These are phyloP conservation scores for Xerus rutilus DNA, from an alignment of 2,797 vertebrate species.

Conservation along the genomic window DNA sequence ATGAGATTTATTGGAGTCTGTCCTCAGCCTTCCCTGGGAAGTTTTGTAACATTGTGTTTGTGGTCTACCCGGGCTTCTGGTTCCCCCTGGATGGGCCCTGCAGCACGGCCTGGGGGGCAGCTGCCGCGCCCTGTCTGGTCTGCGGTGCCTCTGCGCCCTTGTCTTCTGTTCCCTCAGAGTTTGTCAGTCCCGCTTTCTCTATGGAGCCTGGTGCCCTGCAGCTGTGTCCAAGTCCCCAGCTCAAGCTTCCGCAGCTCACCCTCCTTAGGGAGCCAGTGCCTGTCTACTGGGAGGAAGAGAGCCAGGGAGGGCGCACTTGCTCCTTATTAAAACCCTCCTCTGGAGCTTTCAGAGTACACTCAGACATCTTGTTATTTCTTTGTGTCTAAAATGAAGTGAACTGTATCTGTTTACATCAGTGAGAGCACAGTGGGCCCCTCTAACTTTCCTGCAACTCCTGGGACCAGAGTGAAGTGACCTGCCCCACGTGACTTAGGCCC, in stretches of 20 bases:
- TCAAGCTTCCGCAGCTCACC: neutral
- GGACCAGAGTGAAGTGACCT: neutral
- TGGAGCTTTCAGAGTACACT: neutral
- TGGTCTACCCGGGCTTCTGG: too few relatives aligned
- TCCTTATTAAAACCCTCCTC: neutral
- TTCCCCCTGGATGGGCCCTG: too few relatives aligned
- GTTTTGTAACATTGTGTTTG: too few relatives aligned
- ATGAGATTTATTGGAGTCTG: too few relatives aligned
- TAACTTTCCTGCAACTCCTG: neutral
- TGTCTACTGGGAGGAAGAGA: neutral
- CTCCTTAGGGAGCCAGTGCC: neutral
- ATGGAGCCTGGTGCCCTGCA: accelerated
- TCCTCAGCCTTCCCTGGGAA: too few relatives aligned
- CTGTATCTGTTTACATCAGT: neutral
- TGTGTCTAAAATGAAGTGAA: neutral
- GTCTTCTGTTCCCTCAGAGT: neutral
- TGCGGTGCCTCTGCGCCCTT: too few relatives aligned
- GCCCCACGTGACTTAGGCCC: neutral
- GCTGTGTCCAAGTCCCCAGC: neutral
- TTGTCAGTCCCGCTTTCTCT: neutral
- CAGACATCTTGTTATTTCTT: neutral
- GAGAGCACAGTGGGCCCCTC: too few relatives aligned
- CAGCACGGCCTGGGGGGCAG: too few relatives aligned
- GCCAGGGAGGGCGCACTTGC: too few relatives aligned
- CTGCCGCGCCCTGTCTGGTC: too few relatives aligned